A percentile compares a stretch with the other conserved stretches of the same genome.
Conservation (phyloP, 37 sponge, comb jelly and placozoan species). For the Haliclona indistincta region DNA sequence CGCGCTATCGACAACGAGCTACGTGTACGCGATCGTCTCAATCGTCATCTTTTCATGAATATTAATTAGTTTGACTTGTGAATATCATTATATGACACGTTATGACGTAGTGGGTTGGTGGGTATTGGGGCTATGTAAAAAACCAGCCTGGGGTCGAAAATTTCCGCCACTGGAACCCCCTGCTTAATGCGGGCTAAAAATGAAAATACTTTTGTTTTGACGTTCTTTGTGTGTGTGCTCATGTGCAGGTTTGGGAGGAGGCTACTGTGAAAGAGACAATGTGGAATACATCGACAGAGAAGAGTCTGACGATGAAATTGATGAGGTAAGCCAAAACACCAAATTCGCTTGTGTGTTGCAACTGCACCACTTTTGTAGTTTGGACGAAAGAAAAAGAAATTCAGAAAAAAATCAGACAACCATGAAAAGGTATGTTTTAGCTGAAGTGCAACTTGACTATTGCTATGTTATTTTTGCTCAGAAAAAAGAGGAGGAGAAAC, state of each 20-base stretch:
- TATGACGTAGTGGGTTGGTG: too few species aligned
- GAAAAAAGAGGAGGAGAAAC: not conserved
- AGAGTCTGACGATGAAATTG: slow-evolving; percentile 94
- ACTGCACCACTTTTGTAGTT: slow-evolving; percentile 51
- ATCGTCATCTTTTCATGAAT: too few species aligned
- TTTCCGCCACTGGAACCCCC: too few species aligned
- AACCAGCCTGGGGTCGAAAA: too few species aligned
- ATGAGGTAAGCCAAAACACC: slow-evolving; percentile 76
- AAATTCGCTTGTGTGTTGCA: not conserved
- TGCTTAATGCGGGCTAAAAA: too few species aligned
- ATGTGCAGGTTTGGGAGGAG: slow-evolving; percentile 87
- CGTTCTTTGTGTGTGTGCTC: not conserved
- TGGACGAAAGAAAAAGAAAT: slow-evolving; percentile 90
- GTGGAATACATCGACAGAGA: slow-evolving; percentile 92
- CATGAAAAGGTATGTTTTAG: not conserved
- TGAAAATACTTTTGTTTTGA: not conserved
- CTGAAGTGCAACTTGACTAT: not conserved
- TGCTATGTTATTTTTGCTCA: slow-evolving; percentile 4
- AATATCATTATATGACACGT: too few species aligned
- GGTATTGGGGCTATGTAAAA: too few species aligned
- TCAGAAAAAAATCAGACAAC: slow-evolving; percentile 12
- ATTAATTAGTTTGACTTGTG: too few species aligned
- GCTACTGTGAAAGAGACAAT: slow-evolving; percentile 89
- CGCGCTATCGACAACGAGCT: too few species aligned
- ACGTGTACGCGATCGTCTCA: too few species aligned